Evolutionary conservation across 2,888 invertebrate species (phyloP).

Genomic region (Cryptosula pallasiana): DNA sequence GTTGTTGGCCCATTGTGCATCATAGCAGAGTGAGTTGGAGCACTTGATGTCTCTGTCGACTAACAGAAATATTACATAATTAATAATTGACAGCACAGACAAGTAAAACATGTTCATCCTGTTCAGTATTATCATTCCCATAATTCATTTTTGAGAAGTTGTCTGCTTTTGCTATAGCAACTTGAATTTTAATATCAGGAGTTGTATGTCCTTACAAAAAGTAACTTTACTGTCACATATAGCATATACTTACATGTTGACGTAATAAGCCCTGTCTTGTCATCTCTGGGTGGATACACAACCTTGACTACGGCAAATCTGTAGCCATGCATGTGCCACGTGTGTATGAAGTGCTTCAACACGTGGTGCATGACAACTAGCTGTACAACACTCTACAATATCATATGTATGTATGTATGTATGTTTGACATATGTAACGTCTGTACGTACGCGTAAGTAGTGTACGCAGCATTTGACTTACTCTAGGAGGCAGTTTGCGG

Average conservation of each 20-base stretch:
- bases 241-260: neutral
- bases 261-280: neutral
- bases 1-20: neutral
- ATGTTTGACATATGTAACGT: no score
- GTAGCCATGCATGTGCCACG: constrained; percentile 20
- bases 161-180: no score
- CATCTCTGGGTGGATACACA: neutral
- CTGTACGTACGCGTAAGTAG: no score
- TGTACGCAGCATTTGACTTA: no score
- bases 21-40: constrained; percentile 2
- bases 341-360: neutral
- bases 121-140: no score
- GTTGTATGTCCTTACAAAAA: no score
- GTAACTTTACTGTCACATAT: no score
- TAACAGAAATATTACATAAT: neutral
- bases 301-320: constrained; percentile 16
- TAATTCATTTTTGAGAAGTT: no score
- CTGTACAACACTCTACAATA: constrained; percentile 12
- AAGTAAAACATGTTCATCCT: no score
- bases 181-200: no score
- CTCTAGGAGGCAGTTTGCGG: neutral
- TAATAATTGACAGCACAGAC: no score
- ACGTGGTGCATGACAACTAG: constrained; percentile 2
- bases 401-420: no score
- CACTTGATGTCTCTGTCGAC: neutral